Base-by-base conservation (phyloP, 1,140 invertebrate species). In the Planococcus citri region DNA sequence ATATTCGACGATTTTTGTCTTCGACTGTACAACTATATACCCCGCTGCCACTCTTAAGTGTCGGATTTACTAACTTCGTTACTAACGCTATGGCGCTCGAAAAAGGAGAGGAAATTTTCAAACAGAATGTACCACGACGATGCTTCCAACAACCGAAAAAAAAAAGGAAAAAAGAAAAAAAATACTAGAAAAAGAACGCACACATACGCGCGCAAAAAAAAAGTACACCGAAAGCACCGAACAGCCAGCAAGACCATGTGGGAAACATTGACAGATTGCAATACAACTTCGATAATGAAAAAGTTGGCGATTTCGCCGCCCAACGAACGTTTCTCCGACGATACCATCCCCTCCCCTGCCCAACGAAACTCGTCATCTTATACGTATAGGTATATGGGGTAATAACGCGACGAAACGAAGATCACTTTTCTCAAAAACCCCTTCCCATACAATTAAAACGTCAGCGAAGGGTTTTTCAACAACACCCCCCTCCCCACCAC, bases 1-100 rank as follows among this genome's bases (percentile, higher is more conserved):
- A 64, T 64, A 64, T 64, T 64, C 60, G 60, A 64, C 60, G 60
- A 64, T 64, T 64, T 64, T 64, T 64, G 60, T 64, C 60, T 64
- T 64, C 60, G 60, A 64, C 60, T 64, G 60, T 64, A 64, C 60
- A 4, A n/a, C n/a, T 27, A 64, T 64, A 64, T 64, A 64, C 60
- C 60, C 60, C 60, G 60, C 22, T 64, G 60, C 60, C 60, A 64
- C 60, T 64, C 60, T 10, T 64, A 64, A 64, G 60, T 64, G 60
- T 64, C 60, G 60, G 60, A 64, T 64, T 64, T 64, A 64, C 60
- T 64, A 64, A 64, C 60, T 64, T 64, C 60, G 60, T 64, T 64
- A 64, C 60, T 25, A 20, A 27, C 25, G 60, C 25, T 64, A 4
- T n/a, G n/a, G n/a, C n/a, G n/a, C n/a, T n/a, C n/a, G 4, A n/a